Conservation (phyloP, 2,113 vertebrate genomes). For the Ptilonorhynchus violaceus region DNA sequence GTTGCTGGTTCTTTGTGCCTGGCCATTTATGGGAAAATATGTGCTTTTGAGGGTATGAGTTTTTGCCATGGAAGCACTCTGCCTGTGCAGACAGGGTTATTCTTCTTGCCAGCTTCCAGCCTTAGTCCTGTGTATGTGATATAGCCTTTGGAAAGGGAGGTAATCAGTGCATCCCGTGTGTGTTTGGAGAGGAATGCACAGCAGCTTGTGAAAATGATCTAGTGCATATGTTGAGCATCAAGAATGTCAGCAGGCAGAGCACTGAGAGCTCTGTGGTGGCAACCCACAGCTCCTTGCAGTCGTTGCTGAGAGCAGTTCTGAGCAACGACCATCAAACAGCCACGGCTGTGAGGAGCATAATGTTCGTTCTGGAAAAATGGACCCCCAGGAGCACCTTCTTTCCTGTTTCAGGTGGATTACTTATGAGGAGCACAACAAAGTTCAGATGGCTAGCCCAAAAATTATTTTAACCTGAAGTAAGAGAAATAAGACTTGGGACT, state of each 20-base stretch:
- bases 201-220: not conserved
- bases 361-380: not conserved
- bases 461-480: not conserved
- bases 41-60: not conserved
- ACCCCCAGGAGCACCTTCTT: not conserved
- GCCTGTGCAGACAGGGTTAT: not conserved
- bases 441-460: not conserved
- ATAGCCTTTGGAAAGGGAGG: not conserved
- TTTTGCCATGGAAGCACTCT: not conserved
- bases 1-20: not conserved
- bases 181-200: not conserved
- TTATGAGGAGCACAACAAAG: not conserved
- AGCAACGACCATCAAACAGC: not conserved
- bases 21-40: constrained; percentile 65
- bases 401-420: not conserved
- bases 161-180: not conserved
- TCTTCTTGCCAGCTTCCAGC: not conserved
- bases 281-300: not conserved
- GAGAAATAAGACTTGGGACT: not conserved
- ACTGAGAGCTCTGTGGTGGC: not conserved
- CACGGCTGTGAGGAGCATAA: not conserved
- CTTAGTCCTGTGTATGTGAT: not conserved
- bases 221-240: not conserved
- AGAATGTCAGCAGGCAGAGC: not conserved
- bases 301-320: not conserved